Evolutionary conservation across 2,797 vertebrate species (phyloP).

Genomic region (Heteromormyrus szaboi): DNA sequence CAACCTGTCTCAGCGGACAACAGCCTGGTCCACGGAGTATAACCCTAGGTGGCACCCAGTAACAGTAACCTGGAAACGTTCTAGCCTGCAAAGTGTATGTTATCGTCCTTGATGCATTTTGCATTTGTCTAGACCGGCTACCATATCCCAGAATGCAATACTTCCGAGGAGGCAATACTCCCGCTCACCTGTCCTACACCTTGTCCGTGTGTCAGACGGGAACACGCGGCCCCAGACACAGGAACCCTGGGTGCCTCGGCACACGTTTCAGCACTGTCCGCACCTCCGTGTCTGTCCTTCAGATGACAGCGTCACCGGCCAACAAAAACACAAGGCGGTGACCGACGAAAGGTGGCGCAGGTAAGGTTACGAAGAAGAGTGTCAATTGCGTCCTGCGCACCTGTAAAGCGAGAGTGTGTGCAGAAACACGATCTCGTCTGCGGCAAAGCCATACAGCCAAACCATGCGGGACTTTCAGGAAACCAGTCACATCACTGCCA

Average conservation of each 20-base stretch:
- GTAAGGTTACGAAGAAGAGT: conserved; percentile 5
- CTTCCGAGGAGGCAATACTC: background rate
- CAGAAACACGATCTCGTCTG: conserved; percentile 5
- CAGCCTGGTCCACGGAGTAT: background rate
- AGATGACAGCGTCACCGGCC: background rate
- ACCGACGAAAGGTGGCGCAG: background rate
- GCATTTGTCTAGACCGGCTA: background rate
- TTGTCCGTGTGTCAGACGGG: background rate
- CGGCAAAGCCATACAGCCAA: background rate
- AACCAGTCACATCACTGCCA: background rate
- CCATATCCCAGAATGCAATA: background rate
- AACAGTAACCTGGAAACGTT: conserved; percentile 4
- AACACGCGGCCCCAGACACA: background rate
- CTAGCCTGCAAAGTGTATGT: background rate
- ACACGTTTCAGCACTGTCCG: background rate
- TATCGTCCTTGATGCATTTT: background rate
- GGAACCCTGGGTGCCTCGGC: background rate
- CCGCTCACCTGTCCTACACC: background rate
- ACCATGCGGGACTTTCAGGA: background rate
- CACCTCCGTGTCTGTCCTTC: background rate
- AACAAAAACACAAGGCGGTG: background rate
- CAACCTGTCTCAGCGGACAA: background rate
- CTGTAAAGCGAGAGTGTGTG: conserved; percentile 7
- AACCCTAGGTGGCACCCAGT: background rate
- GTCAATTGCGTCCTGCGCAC: background rate